phyloP scores from a whole-genome alignment of 2,888 invertebrate species.

The Bhutanitis thaidina region DNA sequence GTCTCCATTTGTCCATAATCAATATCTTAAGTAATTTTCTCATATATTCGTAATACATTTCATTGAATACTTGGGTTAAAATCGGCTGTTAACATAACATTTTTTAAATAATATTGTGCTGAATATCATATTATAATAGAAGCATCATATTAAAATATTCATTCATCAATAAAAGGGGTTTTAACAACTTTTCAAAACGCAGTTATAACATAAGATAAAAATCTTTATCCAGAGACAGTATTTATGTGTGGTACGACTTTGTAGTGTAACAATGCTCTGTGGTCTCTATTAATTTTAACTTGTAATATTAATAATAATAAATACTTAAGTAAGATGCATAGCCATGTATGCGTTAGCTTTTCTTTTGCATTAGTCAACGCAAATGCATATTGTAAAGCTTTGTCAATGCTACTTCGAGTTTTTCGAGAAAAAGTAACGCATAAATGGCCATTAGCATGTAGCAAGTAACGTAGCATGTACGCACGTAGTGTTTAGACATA shows the following conservation, averaged over 20 bases:
- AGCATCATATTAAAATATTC: too few relatives aligned
- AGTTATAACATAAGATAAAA: too few relatives aligned
- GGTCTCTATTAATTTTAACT: conserved; percentile 30
- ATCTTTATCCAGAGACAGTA: not conserved
- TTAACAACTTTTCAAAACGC: too few relatives aligned
- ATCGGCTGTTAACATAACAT: too few relatives aligned
- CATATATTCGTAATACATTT: not conserved
- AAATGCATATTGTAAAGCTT: too few relatives aligned
- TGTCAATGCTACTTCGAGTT: too few relatives aligned
- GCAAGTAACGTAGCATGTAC: conserved; percentile 45
- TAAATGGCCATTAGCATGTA: conserved; percentile 32
- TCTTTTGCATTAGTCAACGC: not conserved
- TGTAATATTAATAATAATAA: conserved; percentile 22
- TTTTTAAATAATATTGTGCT: too few relatives aligned
- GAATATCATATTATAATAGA: too few relatives aligned
- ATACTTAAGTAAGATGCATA: conserved; percentile 19
- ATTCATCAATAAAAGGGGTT: too few relatives aligned
- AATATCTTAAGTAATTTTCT: not conserved
- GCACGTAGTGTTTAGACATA: conserved; percentile 58
- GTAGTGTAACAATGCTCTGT: conserved; percentile 14
- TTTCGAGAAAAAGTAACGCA: conserved; percentile 22
- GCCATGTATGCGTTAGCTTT: conserved; percentile 29
- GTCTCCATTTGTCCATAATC: conserved; percentile 1
- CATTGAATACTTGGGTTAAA: too few relatives aligned
- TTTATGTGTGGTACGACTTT: conserved; percentile 13